A percentile compares a stretch with the other conserved stretches of the same genome.
phyloP scores from a whole-genome alignment of 2,888 invertebrate genomes.

The Magallana nippona region DNA sequence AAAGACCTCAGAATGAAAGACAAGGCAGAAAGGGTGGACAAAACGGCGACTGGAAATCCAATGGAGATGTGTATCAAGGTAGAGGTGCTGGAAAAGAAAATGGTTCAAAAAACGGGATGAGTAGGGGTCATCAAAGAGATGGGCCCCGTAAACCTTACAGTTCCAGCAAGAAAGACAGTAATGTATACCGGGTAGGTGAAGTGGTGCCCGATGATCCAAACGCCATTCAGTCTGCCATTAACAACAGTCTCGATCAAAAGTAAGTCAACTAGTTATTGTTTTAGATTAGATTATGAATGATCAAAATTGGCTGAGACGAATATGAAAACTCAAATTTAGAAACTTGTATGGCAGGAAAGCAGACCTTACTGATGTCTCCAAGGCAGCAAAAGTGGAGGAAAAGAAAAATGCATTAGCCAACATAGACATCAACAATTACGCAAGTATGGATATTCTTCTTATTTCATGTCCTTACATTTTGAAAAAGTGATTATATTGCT shows the following conservation, averaged over 20 bases:
- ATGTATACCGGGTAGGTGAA: constrained; percentile 82
- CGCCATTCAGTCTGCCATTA: constrained; percentile 82
- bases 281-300: not conserved
- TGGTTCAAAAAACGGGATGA: constrained; percentile 66
- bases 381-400: constrained; percentile 77
- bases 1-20: constrained; percentile 78
- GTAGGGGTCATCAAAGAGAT: constrained; percentile 59
- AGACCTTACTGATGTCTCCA: constrained; percentile 76
- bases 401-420: constrained; percentile 82
- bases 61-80: constrained; percentile 57
- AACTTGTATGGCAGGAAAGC: constrained; percentile 67
- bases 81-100: constrained; percentile 70
- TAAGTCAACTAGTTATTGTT: constrained; percentile 54
- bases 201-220: constrained; percentile 83
- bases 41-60: constrained; percentile 51
- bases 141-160: constrained; percentile 59
- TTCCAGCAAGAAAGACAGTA: constrained; percentile 71
- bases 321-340: constrained; percentile 53
- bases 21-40: constrained; percentile 68
- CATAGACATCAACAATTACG: constrained; percentile 83
- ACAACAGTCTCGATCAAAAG: constrained; percentile 72
- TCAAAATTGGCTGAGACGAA: not conserved
- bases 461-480: too few relatives aligned
- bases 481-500: not conserved
- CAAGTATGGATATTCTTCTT: constrained; percentile 78